phyloP scores from a whole-genome alignment of 1,140 invertebrate genomes.

The Ditylenchus dipsaci region DNA sequence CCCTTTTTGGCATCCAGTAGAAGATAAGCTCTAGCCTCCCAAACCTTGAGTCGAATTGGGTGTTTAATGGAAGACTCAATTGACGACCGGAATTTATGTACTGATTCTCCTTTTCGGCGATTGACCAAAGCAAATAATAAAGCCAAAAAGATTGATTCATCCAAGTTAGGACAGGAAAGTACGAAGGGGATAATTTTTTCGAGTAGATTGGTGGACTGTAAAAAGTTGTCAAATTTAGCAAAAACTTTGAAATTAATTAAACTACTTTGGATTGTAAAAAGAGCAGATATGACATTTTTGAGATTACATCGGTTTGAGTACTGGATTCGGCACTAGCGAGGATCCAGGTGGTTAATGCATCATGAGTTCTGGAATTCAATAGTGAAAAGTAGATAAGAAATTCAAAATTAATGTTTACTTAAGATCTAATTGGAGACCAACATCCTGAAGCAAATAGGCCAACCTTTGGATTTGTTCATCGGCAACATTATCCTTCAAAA shows the following conservation, averaged over 20 bases:
- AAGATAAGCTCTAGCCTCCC: neutral
- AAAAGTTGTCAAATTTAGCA: neutral
- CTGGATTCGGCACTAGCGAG: neutral
- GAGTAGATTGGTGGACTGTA: neutral
- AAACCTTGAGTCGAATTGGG: neutral
- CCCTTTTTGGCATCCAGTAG: neutral
- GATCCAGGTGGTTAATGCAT: neutral
- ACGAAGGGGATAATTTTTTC: neutral
- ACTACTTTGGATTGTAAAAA: neutral
- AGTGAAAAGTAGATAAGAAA: neutral
- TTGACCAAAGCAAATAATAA: constrained; percentile 4
- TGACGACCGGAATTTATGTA: neutral
- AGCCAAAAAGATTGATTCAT: neutral
- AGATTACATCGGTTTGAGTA: neutral
- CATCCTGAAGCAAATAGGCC: neutral
- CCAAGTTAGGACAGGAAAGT: neutral
- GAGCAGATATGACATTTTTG: neutral
- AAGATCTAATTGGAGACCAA: neutral
- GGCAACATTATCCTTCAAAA: neutral
- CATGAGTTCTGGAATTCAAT: neutral
- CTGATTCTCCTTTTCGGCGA: neutral
- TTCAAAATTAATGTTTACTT: neutral
- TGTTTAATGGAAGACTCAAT: neutral
- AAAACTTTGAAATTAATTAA: neutral
- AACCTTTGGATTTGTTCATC: neutral